A percentile compares a stretch with the other conserved stretches of the same genome.
phyloP scores from a whole-genome alignment of 2,797 vertebrate species.

The Onychomys torridus region DNA sequence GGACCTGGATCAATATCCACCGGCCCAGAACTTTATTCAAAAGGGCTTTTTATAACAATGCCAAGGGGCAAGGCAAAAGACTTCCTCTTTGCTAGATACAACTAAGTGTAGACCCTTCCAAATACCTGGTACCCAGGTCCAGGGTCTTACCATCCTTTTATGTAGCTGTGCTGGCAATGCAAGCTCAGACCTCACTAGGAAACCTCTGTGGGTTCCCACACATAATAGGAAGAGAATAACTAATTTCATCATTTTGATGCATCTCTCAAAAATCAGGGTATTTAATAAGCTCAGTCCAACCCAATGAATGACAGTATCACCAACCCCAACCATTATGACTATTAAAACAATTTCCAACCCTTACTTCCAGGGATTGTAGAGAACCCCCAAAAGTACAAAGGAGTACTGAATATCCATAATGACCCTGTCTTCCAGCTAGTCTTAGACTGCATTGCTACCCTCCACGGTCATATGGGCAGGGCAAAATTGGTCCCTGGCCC shows the following conservation, averaged over 20 bases:
- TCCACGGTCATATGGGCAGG: not conserved
- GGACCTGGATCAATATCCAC: too few relatives aligned
- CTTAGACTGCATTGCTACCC: not conserved
- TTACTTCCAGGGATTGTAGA: not conserved
- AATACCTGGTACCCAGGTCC: too few relatives aligned
- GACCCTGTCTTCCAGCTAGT: not conserved
- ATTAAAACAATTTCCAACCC: not conserved
- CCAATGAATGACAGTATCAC: not conserved
- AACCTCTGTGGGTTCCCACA: too few relatives aligned
- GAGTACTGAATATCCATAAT: not conserved
- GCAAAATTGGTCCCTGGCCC: not conserved
- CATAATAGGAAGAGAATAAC: not conserved
- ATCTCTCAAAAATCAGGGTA: not conserved
- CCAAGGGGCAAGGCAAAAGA: too few relatives aligned
- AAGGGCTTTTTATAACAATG: too few relatives aligned
- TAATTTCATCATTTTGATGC: not conserved
- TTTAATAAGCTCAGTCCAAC: not conserved
- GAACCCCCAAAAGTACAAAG: not conserved
- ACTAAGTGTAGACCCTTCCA: too few relatives aligned
- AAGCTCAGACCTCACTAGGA: too few relatives aligned
- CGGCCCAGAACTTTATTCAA: too few relatives aligned
- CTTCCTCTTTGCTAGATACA: too few relatives aligned
- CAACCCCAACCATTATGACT: not conserved
- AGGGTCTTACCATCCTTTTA: too few relatives aligned
- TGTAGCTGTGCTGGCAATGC: too few relatives aligned